Base-by-base conservation (phyloP, 2,797 vertebrate species). In the Gymnothorax javanicus region DNA sequence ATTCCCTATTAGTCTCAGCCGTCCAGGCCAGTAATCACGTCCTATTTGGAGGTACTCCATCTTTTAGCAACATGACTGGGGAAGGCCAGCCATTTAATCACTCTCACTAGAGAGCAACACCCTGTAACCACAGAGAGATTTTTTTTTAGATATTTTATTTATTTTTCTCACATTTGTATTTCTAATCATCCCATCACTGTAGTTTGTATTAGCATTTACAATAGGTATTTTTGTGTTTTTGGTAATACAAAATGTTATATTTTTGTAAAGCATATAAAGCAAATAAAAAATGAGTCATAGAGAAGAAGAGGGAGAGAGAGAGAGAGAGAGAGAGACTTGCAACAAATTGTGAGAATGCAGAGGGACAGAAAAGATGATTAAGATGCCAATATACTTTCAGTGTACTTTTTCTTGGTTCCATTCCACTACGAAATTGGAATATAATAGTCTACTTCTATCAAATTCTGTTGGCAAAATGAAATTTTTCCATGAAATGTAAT, bases 1-100 rank as follows among this genome's bases (percentile, higher is more conserved):
- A 85, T 84, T 62, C 84, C 59, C 89, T 83, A 33, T 86, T 88
- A 83, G 75, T 85, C 69, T 82, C 59, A 86, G 88, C 86, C 85
- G 85, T 86, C 86, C 84, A 88, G 87, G 88, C 50, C 12, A 20
- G 84, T 90, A 89, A 87, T 88, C 88, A 87, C 88, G 87, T 89
- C 88, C 89, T 83, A 71, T 86, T 90, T 90, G 89, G 87, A 84
- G 86, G 84, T 60, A 27, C 88, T 89, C 79, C 84, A 79, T 58
- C 11, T 69, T 79, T 43, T 54, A 25, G 85, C 9, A 25, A n/a
- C 13, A 20, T 15, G 60, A 2, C 33, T 43, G 58, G 56, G 17
- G 83, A 83, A 87, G 52, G 58, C 71, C 71, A 60, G 57, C 50
- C 69, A 59, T 62, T 87, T 84, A 20, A 59, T 69, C 50, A 81